Evolutionary conservation across 2,888 invertebrate species (phyloP), one percentile per base, ranked within the genome.

Genomic region (Entomobrya multifasciata): DNA sequence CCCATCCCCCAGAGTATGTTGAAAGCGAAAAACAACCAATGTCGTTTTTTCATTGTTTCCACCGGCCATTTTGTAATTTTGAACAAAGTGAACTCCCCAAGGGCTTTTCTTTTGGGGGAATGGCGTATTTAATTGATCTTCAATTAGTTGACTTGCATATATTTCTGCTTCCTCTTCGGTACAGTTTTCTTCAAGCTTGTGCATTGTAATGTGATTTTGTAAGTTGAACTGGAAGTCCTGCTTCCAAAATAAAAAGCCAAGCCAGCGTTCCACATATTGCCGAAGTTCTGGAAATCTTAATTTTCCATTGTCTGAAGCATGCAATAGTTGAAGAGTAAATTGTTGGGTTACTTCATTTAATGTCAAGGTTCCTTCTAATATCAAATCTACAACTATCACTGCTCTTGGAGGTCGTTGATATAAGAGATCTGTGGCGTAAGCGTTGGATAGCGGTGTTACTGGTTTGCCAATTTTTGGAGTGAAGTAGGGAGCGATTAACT

Each of bases 191-290:
- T 85, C 22, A 5, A 79, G 17, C 1, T 60, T 47, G 41, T 76
- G 65, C 11, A 30, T 4, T 5, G 10, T 15, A 5, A 87, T 5
- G 15, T 87, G 87, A 25, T 78, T 83, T 5, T 55, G 13, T 5
- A 87, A 8, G 11, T 77, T 27, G 17, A 87, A 87, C 0, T 41
- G n/a, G 5, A 36, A 13, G 22, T 87, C 87, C 4, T 44, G 52
- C 41, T 60, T 83, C 65, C 79, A 83, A 79, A 87, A 87, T 15
- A 77, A 20, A 36, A 83, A 87, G 17, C 87, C 87, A 76, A 70
- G 70, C 70, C 70, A 87, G 13, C 10, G 20, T 27, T 82, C 79
- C 0, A 83, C 30, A 36, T 78, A 87, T 13, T 77, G 65, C 10
- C 60, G 36, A 0, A 87, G 30, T 36, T 87, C 87, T 0, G 87